Evolutionary conservation across 1,140 invertebrate genomes (phyloP).

Genomic region (Aphelenchoides besseyi): DNA sequence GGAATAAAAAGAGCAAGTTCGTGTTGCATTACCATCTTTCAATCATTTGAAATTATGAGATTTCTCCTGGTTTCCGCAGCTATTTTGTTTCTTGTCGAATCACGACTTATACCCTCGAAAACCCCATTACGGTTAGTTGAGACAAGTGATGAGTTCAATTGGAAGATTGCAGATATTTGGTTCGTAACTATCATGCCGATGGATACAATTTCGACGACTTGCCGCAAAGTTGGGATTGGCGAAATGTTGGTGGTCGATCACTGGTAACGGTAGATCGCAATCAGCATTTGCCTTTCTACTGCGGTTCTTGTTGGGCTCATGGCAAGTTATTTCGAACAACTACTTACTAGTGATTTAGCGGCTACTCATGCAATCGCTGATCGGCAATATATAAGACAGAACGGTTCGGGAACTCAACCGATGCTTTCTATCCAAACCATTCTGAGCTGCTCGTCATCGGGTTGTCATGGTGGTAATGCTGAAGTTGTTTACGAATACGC

Average conservation of each 20-base stretch:
- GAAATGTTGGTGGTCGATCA: constrained; percentile 65
- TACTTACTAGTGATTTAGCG: constrained; percentile 12
- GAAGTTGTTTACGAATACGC: constrained; percentile 63
- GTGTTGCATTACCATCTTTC: no score
- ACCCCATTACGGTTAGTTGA: no score
- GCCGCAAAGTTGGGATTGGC: constrained; percentile 65
- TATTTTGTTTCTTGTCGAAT: background rate
- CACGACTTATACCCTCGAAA: no score
- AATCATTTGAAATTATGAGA: no score
- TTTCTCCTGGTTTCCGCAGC: no score
- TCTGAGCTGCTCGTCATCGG: constrained; percentile 64
- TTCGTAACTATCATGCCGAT: constrained; percentile 36
- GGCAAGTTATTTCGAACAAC: constrained; percentile 60
- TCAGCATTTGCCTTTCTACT: constrained; percentile 63
- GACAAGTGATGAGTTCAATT: no score
- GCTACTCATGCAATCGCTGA: constrained; percentile 62
- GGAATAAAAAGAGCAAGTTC: no score
- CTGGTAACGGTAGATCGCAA: constrained; percentile 65
- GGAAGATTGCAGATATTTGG: background rate
- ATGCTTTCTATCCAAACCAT: constrained; percentile 62
- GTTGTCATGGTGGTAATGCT: constrained; percentile 57
- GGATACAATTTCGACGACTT: constrained; percentile 52
- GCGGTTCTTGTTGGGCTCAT: constrained; percentile 68
- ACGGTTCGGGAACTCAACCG: constrained; percentile 60
- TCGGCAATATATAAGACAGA: constrained; percentile 64